phyloP scores from a whole-genome alignment of 2,888 invertebrate species.

The Drosophila koepferae region DNA sequence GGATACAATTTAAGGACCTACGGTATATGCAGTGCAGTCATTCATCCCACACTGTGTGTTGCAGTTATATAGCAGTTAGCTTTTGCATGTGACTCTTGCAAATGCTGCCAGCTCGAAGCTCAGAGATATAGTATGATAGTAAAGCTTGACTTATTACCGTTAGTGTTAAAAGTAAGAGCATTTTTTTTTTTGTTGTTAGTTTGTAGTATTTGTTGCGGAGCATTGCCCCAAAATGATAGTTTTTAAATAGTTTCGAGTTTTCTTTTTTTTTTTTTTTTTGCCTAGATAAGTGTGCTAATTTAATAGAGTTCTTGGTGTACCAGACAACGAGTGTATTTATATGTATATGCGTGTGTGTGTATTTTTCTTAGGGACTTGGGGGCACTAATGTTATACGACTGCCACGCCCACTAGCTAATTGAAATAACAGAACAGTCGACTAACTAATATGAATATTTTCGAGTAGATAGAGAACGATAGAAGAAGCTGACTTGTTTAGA shows the following conservation, averaged over 20 bases:
- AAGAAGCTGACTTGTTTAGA: slow-evolving; percentile 19
- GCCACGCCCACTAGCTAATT: slow-evolving; percentile 35
- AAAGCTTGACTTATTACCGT: slow-evolving; percentile 47
- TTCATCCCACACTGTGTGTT: slow-evolving; percentile 10
- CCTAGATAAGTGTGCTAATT: slow-evolving; percentile 12
- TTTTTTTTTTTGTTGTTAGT: background rate
- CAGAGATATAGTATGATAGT: slow-evolving; percentile 42
- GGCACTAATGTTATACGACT: slow-evolving; percentile 49
- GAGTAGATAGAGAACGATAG: slow-evolving; percentile 44
- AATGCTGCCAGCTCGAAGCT: slow-evolving; percentile 39
- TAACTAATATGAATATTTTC: slow-evolving; percentile 47
- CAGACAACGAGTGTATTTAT: slow-evolving; percentile 58
- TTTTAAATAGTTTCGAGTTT: slow-evolving; percentile 18
- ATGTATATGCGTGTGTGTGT: background rate
- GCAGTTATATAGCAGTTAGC: slow-evolving; percentile 44
- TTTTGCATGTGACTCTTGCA: slow-evolving; percentile 32
- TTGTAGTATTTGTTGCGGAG: background rate
- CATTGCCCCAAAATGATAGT: slow-evolving; percentile 13
- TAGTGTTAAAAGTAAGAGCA: slow-evolving; percentile 24
- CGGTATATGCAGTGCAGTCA: slow-evolving; percentile 13
- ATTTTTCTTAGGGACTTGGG: slow-evolving; percentile 5
- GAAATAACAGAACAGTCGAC: slow-evolving; percentile 34
- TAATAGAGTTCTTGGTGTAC: slow-evolving; percentile 35
- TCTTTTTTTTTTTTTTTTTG: background rate
- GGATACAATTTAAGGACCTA: slow-evolving; percentile 40